phyloP scores from a whole-genome alignment of 37 sponge, comb jelly and placozoan species.

The Theonella swinhoei region DNA sequence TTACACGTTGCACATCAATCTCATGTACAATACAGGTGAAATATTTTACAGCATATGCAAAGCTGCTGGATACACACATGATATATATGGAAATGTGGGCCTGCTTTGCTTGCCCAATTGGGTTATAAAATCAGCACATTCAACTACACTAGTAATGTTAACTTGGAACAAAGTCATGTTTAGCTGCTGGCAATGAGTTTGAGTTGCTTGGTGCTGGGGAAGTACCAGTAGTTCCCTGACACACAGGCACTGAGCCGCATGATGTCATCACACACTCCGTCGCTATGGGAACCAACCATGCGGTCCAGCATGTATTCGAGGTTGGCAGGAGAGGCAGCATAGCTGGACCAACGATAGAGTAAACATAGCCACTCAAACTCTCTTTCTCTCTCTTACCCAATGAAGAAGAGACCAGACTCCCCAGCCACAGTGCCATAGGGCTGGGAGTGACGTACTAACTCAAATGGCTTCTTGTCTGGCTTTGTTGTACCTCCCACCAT shows the following conservation, averaged over 20 bases:
- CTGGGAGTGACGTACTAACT: constrained; percentile 64
- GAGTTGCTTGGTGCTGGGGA: constrained; percentile 41
- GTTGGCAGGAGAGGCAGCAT: constrained; percentile 66
- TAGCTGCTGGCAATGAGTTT: constrained; percentile 1
- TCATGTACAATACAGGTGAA: no score
- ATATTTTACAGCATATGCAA: no score
- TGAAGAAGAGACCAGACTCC: constrained; percentile 69
- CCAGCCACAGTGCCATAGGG: constrained; percentile 58
- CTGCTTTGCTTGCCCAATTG: no score
- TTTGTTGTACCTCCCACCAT: constrained; percentile 39
- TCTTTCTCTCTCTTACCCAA: constrained; percentile 26
- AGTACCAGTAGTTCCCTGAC: constrained; percentile 68
- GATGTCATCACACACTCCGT: constrained; percentile 55
- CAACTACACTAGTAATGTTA: no score
- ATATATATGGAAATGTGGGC: no score
- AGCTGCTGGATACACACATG: no score
- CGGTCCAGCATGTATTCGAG: constrained; percentile 58
- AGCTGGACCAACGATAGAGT: constrained; percentile 3
- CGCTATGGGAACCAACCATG: constrained; percentile 56
- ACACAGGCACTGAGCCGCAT: constrained; percentile 64
- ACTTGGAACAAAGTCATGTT: no score
- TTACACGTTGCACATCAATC: no score
- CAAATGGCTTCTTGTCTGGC: constrained; percentile 45
- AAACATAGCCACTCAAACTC: no score
- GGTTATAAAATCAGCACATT: no score